Percentiles rank a stretch among this genome's conserved stretches.
phyloP scores from a whole-genome alignment of 1,140 invertebrate species.

The Brachionus plicatilis region DNA sequence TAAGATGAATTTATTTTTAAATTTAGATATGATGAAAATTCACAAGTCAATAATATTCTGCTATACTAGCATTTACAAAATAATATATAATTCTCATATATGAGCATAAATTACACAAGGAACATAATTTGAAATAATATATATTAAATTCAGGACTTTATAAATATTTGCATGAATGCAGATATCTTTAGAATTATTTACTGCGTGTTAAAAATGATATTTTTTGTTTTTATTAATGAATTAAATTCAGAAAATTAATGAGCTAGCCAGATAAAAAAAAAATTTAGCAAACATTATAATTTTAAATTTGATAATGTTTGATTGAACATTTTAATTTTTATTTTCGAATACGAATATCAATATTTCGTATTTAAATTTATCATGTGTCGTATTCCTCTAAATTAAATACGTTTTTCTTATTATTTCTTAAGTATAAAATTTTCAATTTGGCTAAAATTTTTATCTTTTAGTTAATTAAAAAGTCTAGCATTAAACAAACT shows the following conservation, averaged over 20 bases:
- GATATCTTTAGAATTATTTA: neutral
- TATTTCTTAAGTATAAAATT: neutral
- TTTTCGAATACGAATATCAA: neutral
- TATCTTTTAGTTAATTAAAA: neutral
- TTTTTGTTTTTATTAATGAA: neutral
- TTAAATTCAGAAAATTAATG: neutral
- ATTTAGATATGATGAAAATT: neutral
- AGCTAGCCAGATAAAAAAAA: neutral
- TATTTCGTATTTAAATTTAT: neutral
- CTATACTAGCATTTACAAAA: neutral
- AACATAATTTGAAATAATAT: neutral
- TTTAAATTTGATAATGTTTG: neutral
- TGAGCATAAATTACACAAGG: neutral
- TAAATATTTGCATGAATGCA: constrained; percentile 13
- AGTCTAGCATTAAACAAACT: neutral
- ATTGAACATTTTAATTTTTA: neutral
- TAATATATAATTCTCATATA: neutral
- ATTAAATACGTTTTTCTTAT: neutral
- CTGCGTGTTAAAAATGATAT: constrained; percentile 32
- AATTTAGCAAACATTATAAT: neutral
- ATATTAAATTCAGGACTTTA: neutral
- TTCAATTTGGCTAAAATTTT: neutral
- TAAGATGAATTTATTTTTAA: no score
- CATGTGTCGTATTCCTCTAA: neutral
- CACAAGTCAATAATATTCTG: neutral